Percentiles rank a stretch among this genome's conserved stretches.
phyloP scores from a whole-genome alignment of 2,113 vertebrate species.

The Micronycteris hirsuta region DNA sequence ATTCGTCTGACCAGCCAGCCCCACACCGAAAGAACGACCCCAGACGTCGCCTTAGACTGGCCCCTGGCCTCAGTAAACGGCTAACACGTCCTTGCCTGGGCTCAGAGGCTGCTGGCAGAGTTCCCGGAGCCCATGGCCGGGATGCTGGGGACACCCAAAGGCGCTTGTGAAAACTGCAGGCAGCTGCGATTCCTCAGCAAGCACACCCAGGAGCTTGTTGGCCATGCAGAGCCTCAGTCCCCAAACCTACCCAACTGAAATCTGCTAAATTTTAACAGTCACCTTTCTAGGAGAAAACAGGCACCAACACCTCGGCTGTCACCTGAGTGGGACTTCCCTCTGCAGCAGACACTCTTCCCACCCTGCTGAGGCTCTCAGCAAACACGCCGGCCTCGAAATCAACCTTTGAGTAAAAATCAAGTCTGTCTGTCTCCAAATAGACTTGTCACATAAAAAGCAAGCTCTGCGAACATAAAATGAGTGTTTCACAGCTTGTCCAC shows the following conservation, averaged over 20 bases:
- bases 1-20: background rate
- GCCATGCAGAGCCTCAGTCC: background rate
- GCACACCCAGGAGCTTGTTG: background rate
- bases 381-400: background rate
- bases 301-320: background rate
- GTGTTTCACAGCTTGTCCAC: background rate
- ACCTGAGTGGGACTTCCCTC: background rate
- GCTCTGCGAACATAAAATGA: background rate
- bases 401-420: background rate
- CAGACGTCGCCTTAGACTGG: background rate
- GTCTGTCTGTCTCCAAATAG: background rate
- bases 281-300: background rate
- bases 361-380: background rate
- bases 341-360: background rate
- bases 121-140: background rate
- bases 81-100: background rate
- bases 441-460: background rate
- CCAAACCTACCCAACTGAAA: background rate
- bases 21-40: background rate
- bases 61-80: background rate
- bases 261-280: background rate
- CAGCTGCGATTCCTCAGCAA: background rate
- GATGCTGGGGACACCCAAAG: conserved; percentile 55
- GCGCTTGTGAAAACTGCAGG: conserved; percentile 4
- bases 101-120: background rate